These are phyloP conservation scores for Tetrapedia diversipes DNA, from an alignment of 2,888 invertebrate species.

Conservation along the genomic window DNA sequence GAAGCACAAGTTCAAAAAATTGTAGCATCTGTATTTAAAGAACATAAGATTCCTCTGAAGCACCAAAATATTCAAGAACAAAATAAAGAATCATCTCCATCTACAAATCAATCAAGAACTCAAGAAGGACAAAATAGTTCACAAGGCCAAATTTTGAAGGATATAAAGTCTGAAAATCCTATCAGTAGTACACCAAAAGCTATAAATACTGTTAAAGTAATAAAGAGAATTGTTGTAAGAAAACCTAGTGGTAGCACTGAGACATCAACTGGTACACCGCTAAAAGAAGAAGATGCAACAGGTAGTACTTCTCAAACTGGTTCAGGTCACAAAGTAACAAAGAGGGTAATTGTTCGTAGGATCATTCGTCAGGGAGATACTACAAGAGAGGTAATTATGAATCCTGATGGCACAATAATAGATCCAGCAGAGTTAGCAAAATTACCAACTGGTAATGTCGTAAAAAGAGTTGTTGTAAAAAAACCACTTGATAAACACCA, in stretches of 20 bases:
- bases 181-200: constrained; percentile 62
- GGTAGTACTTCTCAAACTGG: constrained; percentile 27
- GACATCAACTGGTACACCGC: constrained; percentile 51
- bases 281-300: constrained; percentile 65
- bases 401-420: constrained; percentile 80
- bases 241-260: constrained; percentile 72
- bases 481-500: constrained; percentile 76
- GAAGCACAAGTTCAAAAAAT: constrained; percentile 82
- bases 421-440: constrained; percentile 81
- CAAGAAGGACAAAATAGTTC: constrained; percentile 41
- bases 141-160: constrained; percentile 47
- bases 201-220: constrained; percentile 79
- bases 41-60: constrained; percentile 81
- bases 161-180: constrained; percentile 49
- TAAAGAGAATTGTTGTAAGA: constrained; percentile 80
- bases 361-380: constrained; percentile 81
- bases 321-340: constrained; percentile 75
- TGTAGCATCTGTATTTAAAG: constrained; percentile 80
- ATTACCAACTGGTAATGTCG: constrained; percentile 80
- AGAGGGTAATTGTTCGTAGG: constrained; percentile 80
- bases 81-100: constrained; percentile 58
- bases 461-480: constrained; percentile 81
- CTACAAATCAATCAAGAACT: constrained; percentile 43
- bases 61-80: constrained; percentile 73
- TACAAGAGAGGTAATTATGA: constrained; percentile 80